Evolutionary conservation across 1,140 invertebrate species (phyloP).

Genomic region (Vanessa tameamea): DNA sequence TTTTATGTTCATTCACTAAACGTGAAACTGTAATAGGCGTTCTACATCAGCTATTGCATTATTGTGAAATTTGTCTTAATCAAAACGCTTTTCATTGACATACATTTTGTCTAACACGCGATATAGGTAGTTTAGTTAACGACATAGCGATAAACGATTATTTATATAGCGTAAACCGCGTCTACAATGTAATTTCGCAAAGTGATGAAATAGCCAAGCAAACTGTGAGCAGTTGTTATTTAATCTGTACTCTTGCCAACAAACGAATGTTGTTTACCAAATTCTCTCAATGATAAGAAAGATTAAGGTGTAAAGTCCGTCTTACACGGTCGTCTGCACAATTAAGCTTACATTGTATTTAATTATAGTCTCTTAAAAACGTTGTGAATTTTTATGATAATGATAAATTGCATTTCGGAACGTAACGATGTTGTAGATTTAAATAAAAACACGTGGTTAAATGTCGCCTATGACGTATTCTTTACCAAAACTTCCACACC

Average conservation of each 20-base stretch:
- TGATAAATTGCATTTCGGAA: slow-evolving; percentile 28
- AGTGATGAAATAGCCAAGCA: slow-evolving; percentile 44
- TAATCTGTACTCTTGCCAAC: slow-evolving; percentile 41
- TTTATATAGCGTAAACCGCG: slow-evolving; percentile 17
- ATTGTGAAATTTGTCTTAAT: slow-evolving; percentile 35
- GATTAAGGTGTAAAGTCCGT: slow-evolving; percentile 42
- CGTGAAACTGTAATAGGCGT: slow-evolving; percentile 16
- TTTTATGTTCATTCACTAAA: slow-evolving; percentile 28
- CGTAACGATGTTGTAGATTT: background rate
- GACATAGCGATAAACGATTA: slow-evolving; percentile 4
- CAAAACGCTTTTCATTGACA: slow-evolving; percentile 35
- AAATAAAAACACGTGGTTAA: slow-evolving; percentile 1
- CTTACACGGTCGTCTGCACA: slow-evolving; percentile 26
- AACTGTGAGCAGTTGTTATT: slow-evolving; percentile 36
- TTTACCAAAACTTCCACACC: slow-evolving; percentile 67
- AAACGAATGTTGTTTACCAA: slow-evolving; percentile 43
- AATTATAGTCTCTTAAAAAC: slow-evolving; percentile 10
- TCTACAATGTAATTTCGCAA: slow-evolving; percentile 38
- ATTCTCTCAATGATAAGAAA: slow-evolving; percentile 40
- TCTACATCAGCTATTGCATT: slow-evolving; percentile 24
- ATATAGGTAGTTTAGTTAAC: slow-evolving; percentile 20
- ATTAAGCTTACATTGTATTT: slow-evolving; percentile 25
- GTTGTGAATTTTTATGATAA: slow-evolving; percentile 11
- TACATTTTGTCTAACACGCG: slow-evolving; percentile 29
- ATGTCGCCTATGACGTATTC: slow-evolving; percentile 49